Evolutionary conservation across 2,797 vertebrate genomes (phyloP).

Genomic region (Tolypeutes matacus): DNA sequence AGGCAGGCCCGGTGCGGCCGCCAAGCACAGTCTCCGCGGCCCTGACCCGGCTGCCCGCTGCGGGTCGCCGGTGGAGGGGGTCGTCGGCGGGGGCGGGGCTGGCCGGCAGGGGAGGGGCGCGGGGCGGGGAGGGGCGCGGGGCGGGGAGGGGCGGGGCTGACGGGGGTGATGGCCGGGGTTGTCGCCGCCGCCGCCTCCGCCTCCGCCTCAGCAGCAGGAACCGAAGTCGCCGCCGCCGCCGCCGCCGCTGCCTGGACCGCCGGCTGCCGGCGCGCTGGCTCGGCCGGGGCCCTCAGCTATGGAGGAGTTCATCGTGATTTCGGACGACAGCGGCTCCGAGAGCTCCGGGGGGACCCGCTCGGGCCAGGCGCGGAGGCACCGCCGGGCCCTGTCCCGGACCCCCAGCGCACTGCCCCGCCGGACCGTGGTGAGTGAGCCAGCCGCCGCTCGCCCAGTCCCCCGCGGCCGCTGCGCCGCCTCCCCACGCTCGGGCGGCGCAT

Average conservation of each 20-base stretch:
- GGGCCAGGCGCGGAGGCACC: conserved; percentile 63
- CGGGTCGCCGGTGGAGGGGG: neutral
- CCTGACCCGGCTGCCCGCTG: accelerated
- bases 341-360: conserved; percentile 67
- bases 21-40: accelerated
- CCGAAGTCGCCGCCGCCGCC: neutral
- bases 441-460: neutral
- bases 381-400: conserved; percentile 75
- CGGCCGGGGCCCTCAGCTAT: conserved; percentile 50
- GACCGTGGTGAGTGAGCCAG: conserved; percentile 76
- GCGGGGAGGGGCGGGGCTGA: conserved; percentile 33
- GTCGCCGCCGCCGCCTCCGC: neutral
- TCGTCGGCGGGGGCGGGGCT: neutral
- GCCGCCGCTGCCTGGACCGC: neutral
- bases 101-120: neutral
- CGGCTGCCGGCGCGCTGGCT: neutral
- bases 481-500: neutral
- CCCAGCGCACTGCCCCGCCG: conserved; percentile 71
- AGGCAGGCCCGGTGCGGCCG: accelerated
- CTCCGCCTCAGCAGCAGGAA: neutral
- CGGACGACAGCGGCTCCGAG: conserved; percentile 83
- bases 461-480: neutral
- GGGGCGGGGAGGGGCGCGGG: neutral
- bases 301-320: conserved; percentile 83
- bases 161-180: neutral